Evolutionary conservation across 2,113 vertebrate genomes (phyloP).

Genomic region (Nerophis ophidion): DNA sequence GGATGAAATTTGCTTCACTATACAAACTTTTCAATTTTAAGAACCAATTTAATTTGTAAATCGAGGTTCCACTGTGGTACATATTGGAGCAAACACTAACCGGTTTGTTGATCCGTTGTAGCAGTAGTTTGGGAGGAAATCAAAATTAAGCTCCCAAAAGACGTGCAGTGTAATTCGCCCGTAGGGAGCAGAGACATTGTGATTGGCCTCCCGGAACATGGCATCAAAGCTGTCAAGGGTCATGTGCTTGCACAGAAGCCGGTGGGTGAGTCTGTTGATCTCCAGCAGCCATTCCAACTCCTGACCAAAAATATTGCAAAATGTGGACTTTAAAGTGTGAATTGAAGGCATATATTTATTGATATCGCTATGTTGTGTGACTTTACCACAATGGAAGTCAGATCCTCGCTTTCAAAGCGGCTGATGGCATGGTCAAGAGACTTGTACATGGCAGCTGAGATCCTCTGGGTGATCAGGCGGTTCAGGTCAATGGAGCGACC

Average conservation of each 20-base stretch:
- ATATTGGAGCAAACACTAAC: constrained; percentile 48
- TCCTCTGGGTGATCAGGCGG: constrained; percentile 95
- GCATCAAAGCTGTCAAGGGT: constrained; percentile 98
- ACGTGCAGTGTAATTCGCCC: constrained; percentile 97
- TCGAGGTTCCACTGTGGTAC: no score
- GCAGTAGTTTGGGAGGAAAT: constrained; percentile 98
- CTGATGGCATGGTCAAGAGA: constrained; percentile 97
- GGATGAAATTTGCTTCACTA: no score
- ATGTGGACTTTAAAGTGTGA: background rate
- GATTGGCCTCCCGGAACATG: constrained; percentile 99
- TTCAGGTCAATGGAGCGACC: constrained; percentile 97
- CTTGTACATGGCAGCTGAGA: constrained; percentile 98
- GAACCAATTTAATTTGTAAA: no score
- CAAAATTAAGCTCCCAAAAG: constrained; percentile 99
- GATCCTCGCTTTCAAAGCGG: constrained; percentile 97
- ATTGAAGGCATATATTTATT: background rate
- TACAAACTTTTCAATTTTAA: no score
- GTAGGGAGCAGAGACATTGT: constrained; percentile 97
- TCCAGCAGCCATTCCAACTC: constrained; percentile 97
- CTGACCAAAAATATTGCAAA: constrained; percentile 52
- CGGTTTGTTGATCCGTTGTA: constrained; percentile 98
- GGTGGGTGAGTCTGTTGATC: constrained; percentile 93
- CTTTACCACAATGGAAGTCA: constrained; percentile 97
- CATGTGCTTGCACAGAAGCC: constrained; percentile 94
- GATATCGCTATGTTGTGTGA: background rate